Evolutionary conservation across 2,888 invertebrate species (phyloP).

Genomic region (Eupithecia insigniata): DNA sequence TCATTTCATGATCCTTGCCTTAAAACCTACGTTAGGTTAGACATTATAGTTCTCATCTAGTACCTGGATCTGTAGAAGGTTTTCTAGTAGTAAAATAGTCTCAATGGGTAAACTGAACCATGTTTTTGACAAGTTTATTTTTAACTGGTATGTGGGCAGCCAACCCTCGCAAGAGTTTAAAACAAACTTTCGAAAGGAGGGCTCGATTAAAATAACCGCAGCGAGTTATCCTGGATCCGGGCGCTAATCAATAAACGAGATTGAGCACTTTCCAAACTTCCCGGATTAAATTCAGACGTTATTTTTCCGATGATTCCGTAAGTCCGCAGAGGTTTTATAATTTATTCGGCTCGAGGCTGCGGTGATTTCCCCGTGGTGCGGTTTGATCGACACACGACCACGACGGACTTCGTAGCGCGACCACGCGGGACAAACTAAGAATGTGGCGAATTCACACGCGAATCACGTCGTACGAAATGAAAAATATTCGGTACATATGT

Average conservation of each 20-base stretch:
- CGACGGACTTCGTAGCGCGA: neutral
- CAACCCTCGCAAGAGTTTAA: constrained; percentile 17
- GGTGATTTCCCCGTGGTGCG: constrained; percentile 44
- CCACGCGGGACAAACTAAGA: constrained; percentile 6
- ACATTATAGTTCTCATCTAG: neutral
- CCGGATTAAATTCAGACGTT: constrained; percentile 24
- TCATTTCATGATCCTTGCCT: neutral
- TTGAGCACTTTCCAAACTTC: constrained; percentile 34
- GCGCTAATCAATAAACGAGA: constrained; percentile 36
- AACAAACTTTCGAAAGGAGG: constrained; percentile 26
- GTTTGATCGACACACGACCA: constrained; percentile 16
- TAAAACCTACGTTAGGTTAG: too few species aligned
- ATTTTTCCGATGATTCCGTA: constrained; percentile 31
- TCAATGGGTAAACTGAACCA: neutral
- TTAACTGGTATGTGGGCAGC: neutral
- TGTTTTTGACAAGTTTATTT: neutral
- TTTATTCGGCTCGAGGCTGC: constrained; percentile 41
- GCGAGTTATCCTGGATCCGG: constrained; percentile 26
- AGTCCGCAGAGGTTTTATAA: constrained; percentile 34
- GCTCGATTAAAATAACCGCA: constrained; percentile 34
- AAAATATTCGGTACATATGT: constrained; percentile 29
- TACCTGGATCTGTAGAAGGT: neutral
- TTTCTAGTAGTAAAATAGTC: neutral
- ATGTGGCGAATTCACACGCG: constrained; percentile 27
- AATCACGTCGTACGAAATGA: constrained; percentile 31